Percentiles rank a stretch among this genome's conserved stretches.
Evolutionary conservation across 1,140 invertebrate genomes (phyloP).

Genomic region (Lepidurus packardi): DNA sequence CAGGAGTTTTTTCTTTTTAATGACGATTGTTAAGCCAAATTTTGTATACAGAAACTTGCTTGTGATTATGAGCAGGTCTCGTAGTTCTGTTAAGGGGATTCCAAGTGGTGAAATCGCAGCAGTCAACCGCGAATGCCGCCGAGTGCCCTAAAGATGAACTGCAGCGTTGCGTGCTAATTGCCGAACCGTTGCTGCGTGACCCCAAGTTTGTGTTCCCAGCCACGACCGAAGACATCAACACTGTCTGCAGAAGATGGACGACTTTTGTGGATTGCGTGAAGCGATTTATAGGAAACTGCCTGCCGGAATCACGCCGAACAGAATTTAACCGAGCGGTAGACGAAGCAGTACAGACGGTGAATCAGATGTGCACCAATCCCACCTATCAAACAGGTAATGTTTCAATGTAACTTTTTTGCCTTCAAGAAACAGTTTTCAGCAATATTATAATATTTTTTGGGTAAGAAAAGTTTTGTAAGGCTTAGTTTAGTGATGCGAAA

Average conservation of each 20-base stretch:
- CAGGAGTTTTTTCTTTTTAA: not conserved
- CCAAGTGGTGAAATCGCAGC: slow-evolving; percentile 22
- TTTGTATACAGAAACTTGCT: not conserved
- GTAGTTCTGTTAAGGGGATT: not conserved
- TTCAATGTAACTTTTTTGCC: not conserved
- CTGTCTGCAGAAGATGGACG: slow-evolving; percentile 30
- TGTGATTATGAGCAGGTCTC: not conserved
- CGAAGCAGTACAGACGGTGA: slow-evolving; percentile 28
- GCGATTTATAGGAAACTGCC: slow-evolving; percentile 20
- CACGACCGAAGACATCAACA: slow-evolving; percentile 25
- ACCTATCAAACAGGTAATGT: slow-evolving; percentile 27
- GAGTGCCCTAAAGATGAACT: slow-evolving; percentile 28
- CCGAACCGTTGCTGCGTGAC: slow-evolving; percentile 32
- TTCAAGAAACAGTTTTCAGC: not conserved
- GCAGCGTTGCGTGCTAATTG: slow-evolving; percentile 31
- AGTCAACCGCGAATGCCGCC: slow-evolving; percentile 8
- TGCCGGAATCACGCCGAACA: slow-evolving; percentile 23
- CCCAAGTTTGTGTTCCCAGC: slow-evolving; percentile 31
- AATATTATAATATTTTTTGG: too few species aligned
- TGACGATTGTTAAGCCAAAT: not conserved
- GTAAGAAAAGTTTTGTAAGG: too few species aligned
- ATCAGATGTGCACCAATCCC: slow-evolving; percentile 30
- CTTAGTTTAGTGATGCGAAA: too few species aligned
- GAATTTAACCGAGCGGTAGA: slow-evolving; percentile 29
- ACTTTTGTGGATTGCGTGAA: slow-evolving; percentile 30